Percentiles rank a stretch among this genome's conserved stretches.
phyloP scores from a whole-genome alignment of 2,888 invertebrate genomes.

The Ochropacha duplaris region DNA sequence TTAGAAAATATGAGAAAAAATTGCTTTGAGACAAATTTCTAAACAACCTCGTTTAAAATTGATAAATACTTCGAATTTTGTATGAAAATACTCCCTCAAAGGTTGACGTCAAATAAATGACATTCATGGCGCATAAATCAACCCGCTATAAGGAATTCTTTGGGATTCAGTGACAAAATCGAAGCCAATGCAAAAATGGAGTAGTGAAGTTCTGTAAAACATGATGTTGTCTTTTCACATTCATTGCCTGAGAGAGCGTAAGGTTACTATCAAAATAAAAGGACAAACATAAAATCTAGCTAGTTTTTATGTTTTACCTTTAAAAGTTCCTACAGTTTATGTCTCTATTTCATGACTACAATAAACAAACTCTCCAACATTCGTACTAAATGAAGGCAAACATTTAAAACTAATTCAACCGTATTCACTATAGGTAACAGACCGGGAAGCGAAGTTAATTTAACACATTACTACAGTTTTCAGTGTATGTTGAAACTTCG shows the following conservation, averaged over 20 bases:
- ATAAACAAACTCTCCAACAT: neutral
- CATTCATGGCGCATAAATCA: neutral
- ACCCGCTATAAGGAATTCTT: neutral
- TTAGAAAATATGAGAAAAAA: neutral
- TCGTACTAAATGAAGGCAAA: neutral
- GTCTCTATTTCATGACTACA: neutral
- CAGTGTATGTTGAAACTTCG: conserved; percentile 20
- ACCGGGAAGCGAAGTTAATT: conserved; percentile 16
- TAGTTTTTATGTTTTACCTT: neutral
- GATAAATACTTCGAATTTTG: neutral
- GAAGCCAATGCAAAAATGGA: neutral
- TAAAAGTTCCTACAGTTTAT: neutral
- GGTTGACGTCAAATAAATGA: neutral
- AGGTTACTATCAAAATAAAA: neutral
- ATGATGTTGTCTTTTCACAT: too few relatives aligned
- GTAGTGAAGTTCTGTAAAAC: neutral
- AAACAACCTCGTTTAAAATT: neutral
- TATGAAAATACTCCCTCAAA: neutral
- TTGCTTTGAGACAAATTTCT: neutral
- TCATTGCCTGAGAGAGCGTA: too few relatives aligned
- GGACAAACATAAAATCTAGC: neutral
- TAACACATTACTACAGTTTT: conserved; percentile 20
- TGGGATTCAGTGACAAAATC: neutral
- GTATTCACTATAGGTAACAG: conserved; percentile 13
- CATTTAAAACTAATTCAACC: conserved; percentile 1